These are phyloP conservation scores for Hemistola chrysoprasaria DNA, from an alignment of 2,888 invertebrate genomes.

Conservation along the genomic window DNA sequence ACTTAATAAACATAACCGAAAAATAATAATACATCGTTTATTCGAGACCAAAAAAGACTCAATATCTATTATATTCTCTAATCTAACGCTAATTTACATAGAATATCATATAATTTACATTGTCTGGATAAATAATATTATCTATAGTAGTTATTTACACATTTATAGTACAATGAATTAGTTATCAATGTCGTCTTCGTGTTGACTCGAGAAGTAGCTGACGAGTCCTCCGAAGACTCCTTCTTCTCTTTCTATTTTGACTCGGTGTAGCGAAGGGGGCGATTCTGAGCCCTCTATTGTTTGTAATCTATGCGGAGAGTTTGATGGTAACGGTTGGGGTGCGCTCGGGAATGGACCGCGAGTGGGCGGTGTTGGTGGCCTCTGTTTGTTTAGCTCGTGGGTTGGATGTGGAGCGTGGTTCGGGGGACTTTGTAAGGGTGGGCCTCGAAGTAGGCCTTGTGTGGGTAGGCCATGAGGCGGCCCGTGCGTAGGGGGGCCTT, in stretches of 20 bases:
- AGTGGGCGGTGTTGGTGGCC: too few species aligned
- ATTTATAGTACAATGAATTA: slow-evolving; percentile 1
- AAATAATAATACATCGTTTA: slow-evolving; percentile 77
- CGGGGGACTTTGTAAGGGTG: too few species aligned
- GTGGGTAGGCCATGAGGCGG: too few species aligned
- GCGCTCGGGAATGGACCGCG: too few species aligned
- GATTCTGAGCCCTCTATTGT: background rate
- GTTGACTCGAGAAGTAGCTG: slow-evolving; percentile 95
- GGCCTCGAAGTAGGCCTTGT: too few species aligned
- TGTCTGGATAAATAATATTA: slow-evolving; percentile 54
- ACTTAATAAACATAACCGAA: slow-evolving; percentile 71
- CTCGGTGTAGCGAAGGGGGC: slow-evolving; percentile 16
- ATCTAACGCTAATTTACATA: slow-evolving; percentile 52
- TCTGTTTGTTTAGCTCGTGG: too few species aligned
- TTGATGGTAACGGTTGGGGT: too few species aligned
- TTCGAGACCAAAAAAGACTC: slow-evolving; percentile 77
- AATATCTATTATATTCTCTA: slow-evolving; percentile 47
- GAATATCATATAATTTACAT: slow-evolving; percentile 58
- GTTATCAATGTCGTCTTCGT: slow-evolving; percentile 91
- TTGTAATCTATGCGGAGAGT: too few species aligned
- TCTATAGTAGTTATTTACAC: slow-evolving; percentile 56
- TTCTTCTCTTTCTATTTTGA: slow-evolving; percentile 63
- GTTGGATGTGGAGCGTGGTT: too few species aligned
- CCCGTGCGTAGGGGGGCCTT: too few species aligned
- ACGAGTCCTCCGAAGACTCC: slow-evolving; percentile 94